Base-by-base conservation (phyloP, 1,140 invertebrate species). In the Drosophila kohkoa region DNA sequence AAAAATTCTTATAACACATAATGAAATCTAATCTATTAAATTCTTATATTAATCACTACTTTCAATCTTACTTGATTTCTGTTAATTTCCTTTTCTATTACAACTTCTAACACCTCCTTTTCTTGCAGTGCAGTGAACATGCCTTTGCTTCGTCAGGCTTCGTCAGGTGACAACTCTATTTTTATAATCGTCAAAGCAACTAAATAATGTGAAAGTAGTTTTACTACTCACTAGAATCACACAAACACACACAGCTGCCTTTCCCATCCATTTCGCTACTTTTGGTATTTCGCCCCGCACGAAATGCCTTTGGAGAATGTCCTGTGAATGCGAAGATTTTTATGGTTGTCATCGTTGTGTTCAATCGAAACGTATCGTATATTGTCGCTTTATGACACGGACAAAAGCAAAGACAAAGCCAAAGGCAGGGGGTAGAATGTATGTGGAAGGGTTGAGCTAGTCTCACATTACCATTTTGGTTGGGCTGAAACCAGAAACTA, bases 401-500 rank as follows among this genome's bases (percentile, higher is more conserved):
- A 38, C 35, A 25, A 25, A 54, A 13, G 10, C 4, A 38, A 10
- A 7, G 41, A 43, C 41, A 4, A 38, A 38, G 8, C 6, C 2
- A 16, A 8, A 13, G 25, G 28, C 8, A 54, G 51, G 6, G 28
- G 6, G 28, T 5, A 1, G 2, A 8, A 4, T 38, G 35, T 8
- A 16, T 49, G 30, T 8, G 15, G 6, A 49, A 51, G 46, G 60
- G 16, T 54, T 65, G 35, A 2, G 28, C 51, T 15, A 5, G 62
- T 59, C 75, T 86, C 83, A 70, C 66, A 88, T 82, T 79, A 79
- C 83, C 54, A 41, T 20, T 20, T 35, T 4, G 1, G 43, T 30
- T 11, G 5, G 8, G 52, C 57, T 77, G 82, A 86, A 86, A 88
- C 76, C 83, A 88, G 82, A 87, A 88, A 80, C 83, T 63, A 75